Conservation (phyloP, 2,797 vertebrate genomes). For the Semaprochilodus insignis region DNA sequence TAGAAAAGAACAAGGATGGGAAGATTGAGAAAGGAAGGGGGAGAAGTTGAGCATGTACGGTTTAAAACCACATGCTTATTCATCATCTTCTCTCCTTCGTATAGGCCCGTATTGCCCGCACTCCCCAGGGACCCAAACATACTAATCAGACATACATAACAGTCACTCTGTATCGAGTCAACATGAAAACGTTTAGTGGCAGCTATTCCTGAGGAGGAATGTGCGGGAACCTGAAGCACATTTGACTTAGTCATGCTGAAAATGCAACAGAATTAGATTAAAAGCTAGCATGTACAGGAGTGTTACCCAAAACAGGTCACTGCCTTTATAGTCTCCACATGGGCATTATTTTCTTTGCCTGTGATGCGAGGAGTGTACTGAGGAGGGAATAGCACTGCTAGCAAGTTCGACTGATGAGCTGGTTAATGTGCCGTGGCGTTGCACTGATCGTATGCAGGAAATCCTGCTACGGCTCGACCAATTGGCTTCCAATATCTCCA, state of each 20-base stretch:
- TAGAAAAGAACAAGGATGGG: background rate
- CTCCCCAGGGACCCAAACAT: background rate
- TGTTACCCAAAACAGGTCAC: slow-evolving; percentile 16
- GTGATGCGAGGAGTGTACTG: slow-evolving; percentile 5
- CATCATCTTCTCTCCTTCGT: slow-evolving; percentile 2
- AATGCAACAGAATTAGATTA: slow-evolving; percentile 24
- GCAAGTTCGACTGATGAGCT: slow-evolving; percentile 17
- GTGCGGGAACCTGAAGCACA: slow-evolving; percentile 19
- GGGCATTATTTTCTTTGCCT: slow-evolving; percentile 39
- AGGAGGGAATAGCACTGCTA: slow-evolving; percentile 20
- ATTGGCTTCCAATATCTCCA: slow-evolving; percentile 69
- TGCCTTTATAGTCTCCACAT: slow-evolving; percentile 55
- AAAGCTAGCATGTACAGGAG: slow-evolving; percentile 17
- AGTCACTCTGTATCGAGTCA: slow-evolving; percentile 7
- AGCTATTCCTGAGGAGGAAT: background rate
- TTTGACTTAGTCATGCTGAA: slow-evolving; percentile 10
- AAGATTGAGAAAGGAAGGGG: too few relatives aligned
- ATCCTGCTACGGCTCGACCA: slow-evolving; percentile 67
- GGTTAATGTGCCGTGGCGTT: slow-evolving; percentile 72
- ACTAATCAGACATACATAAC: background rate
- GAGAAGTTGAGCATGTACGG: background rate
- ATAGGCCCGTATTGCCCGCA: background rate
- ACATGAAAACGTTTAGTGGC: background rate
- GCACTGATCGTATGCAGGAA: slow-evolving; percentile 63
- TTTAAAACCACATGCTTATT: background rate